Conservation (phyloP, 2,888 invertebrate species). For the Perizoma flavofasciatum region DNA sequence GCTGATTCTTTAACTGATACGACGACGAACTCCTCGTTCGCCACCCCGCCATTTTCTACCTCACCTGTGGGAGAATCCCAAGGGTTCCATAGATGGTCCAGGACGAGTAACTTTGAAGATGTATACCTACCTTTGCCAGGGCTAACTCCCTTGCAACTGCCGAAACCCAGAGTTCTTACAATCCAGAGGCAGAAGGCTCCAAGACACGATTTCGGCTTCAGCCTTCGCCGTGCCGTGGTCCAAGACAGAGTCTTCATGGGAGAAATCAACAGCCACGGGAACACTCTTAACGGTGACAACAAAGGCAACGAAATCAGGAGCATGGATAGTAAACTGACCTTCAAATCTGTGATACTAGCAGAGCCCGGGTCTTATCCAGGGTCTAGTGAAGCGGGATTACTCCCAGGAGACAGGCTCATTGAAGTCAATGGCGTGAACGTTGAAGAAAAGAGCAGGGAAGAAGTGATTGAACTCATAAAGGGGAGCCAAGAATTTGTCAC, state of each 20-base stretch:
- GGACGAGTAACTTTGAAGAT: conserved; percentile 90
- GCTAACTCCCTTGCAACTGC: conserved; percentile 87
- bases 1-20: conserved; percentile 94
- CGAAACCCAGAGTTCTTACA: conserved; percentile 88
- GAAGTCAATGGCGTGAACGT: conserved; percentile 95
- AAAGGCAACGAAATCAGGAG: conserved; percentile 63
- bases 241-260: conserved; percentile 86
- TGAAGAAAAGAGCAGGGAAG: conserved; percentile 93
- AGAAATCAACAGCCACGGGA: conserved; percentile 65
- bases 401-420: conserved; percentile 97
- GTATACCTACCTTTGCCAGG: conserved; percentile 88
- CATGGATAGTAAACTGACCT: conserved; percentile 77
- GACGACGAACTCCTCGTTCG: conserved; percentile 92
- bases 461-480: conserved; percentile 96
- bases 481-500: conserved; percentile 92
- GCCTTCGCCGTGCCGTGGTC: conserved; percentile 93
- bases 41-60: conserved; percentile 93
- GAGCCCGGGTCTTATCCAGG: conserved; percentile 93
- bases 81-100: conserved; percentile 92
- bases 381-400: conserved; percentile 91
- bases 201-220: conserved; percentile 96
- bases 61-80: conserved; percentile 94
- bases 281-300: conserved; percentile 67
- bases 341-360: conserved; percentile 93
- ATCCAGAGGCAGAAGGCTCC: conserved; percentile 92